Conservation (phyloP, 2,113 vertebrate species). For the Prinia subflava region DNA sequence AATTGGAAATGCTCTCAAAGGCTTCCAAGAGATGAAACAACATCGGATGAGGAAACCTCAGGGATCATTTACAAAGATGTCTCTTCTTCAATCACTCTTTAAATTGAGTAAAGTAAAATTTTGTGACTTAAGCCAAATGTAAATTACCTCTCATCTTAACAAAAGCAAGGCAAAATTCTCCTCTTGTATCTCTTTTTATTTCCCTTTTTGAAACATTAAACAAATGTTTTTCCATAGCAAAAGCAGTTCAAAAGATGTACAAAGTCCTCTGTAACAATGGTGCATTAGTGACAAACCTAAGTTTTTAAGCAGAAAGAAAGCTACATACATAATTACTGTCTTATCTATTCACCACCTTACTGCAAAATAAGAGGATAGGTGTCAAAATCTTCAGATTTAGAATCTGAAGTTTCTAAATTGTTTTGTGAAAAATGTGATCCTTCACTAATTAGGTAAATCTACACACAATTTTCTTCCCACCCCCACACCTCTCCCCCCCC, state of each 20-base stretch:
- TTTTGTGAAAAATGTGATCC: background rate
- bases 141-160: constrained; percentile 13
- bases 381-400: background rate
- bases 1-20: constrained; percentile 2
- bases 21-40: constrained; percentile 17
- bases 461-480: background rate
- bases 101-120: background rate
- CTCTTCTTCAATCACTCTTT: constrained; percentile 42
- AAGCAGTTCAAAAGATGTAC: background rate
- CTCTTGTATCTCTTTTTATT: background rate
- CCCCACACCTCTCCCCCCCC: fast-evolving
- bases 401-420: background rate
- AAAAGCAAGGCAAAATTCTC: constrained; percentile 29
- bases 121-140: constrained; percentile 5
- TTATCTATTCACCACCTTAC: background rate
- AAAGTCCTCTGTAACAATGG: background rate
- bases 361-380: background rate
- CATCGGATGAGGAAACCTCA: background rate
- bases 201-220: background rate
- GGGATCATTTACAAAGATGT: constrained; percentile 23
- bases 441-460: background rate
- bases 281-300: background rate
- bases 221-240: background rate
- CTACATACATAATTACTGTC: background rate
- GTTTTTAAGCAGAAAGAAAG: background rate